A percentile compares a stretch with the other conserved stretches of the same genome.
phyloP scores from a whole-genome alignment of 2,888 invertebrate species.

The Automeris io region DNA sequence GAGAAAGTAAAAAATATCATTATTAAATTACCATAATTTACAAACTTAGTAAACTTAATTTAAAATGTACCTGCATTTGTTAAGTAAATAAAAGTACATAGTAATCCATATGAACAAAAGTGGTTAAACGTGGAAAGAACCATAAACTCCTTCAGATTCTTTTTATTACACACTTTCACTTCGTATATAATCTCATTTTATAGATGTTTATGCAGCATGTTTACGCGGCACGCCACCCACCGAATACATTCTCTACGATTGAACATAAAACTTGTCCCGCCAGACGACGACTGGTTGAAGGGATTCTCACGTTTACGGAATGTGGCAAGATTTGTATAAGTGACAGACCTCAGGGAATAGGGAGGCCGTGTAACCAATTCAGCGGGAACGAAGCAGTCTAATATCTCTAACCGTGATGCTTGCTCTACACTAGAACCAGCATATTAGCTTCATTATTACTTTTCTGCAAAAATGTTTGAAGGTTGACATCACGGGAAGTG shows the following conservation, averaged over 20 bases:
- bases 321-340: slow-evolving; percentile 47
- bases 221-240: slow-evolving; percentile 25
- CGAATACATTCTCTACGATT: slow-evolving; percentile 40
- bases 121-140: slow-evolving; percentile 16
- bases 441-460: too few relatives aligned
- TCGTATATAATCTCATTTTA: slow-evolving; percentile 16
- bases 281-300: slow-evolving; percentile 37
- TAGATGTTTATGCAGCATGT: slow-evolving; percentile 31
- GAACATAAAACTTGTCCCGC: slow-evolving; percentile 46
- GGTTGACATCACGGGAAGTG: too few relatives aligned
- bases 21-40: too few relatives aligned
- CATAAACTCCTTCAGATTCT: slow-evolving; percentile 13
- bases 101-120: background rate
- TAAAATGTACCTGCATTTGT: background rate
- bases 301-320: slow-evolving; percentile 39
- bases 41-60: too few relatives aligned
- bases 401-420: too few relatives aligned
- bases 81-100: background rate
- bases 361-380: slow-evolving; percentile 31
- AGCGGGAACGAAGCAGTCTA: slow-evolving; percentile 27
- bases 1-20: too few relatives aligned
- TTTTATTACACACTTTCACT: slow-evolving; percentile 16
- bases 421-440: too few relatives aligned
- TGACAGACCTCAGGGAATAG: slow-evolving; percentile 34
- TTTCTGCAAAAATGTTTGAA: too few relatives aligned